Evolutionary conservation across 1,140 invertebrate genomes (phyloP), one percentile per base, ranked within the genome.

Genomic region (Sinonovacula constricta): DNA sequence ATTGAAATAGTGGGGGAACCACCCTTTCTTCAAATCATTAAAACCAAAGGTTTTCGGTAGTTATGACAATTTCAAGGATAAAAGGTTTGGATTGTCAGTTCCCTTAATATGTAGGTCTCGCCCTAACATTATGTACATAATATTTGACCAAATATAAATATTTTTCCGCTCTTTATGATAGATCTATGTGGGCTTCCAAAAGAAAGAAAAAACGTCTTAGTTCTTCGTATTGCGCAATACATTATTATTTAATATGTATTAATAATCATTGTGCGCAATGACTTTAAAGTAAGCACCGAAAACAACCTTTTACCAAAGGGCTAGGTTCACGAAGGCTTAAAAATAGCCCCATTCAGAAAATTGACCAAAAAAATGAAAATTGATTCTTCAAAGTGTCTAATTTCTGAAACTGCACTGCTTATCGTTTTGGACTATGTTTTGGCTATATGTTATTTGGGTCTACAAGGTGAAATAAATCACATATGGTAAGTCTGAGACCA

Each of bases 1-100:
- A 53, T 67, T 74, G 15, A 80, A 67, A 24, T 39, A 60, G 60
- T 80, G 70, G 14, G 70, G 69, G 26, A 80, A 80, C 26, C 28
- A 80, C 3, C 69, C 78, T 24, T 67, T 74, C n/a, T 54, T 57
- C 49, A 75, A 39, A 56, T 80, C 70, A 15, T 18, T 28, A 28
- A 66, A 31, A 28, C 54, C 63, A 51, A 75, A 80, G 7, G 56
- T 54, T 53, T 72, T 71, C 0, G 79, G 79, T 10, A 80, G 24
- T 0, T 15, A 24, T 1, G 56, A 34, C 36, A 80, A 56, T 36
- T 68, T 56, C 66, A 68, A 54, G 7, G 57, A 63, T 60, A 80
- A n/a, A 66, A 80, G 75, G 26, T 59, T 75, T 30, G 68, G 28
- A 45, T 12, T 56, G 66, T 68, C 66, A n/a, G 56, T 54, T 22